phyloP scores from a whole-genome alignment of 1,140 invertebrate genomes.

The Meloidogyne exigua region DNA sequence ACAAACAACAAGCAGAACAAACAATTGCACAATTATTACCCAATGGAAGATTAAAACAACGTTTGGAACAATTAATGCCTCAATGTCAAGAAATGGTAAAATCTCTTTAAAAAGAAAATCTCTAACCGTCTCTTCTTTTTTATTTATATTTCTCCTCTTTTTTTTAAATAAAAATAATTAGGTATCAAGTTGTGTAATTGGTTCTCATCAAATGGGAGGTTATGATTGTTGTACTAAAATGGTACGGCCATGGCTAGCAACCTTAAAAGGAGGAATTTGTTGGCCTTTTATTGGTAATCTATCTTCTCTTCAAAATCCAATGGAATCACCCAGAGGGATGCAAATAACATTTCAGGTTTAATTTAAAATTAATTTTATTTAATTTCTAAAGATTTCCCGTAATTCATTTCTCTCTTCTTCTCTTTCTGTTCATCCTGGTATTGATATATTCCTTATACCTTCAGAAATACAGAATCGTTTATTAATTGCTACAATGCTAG shows the following conservation, averaged over 20 bases:
- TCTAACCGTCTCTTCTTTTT: too few species aligned
- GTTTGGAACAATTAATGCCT: slow-evolving; percentile 25
- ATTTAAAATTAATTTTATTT: neutral
- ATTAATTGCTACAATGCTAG: slow-evolving; percentile 24
- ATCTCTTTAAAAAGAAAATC: too few species aligned
- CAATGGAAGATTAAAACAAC: slow-evolving; percentile 33
- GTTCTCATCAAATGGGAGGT: slow-evolving; percentile 17
- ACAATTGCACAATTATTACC: slow-evolving; percentile 33
- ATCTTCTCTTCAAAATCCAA: slow-evolving; percentile 14
- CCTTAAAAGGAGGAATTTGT: slow-evolving; percentile 17
- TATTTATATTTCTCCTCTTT: too few species aligned
- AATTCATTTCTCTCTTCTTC: slow-evolving; percentile 22
- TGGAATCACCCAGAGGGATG: slow-evolving; percentile 20
- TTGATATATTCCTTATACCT: slow-evolving; percentile 28
- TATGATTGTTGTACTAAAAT: slow-evolving; percentile 35
- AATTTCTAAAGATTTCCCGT: slow-evolving; percentile 25
- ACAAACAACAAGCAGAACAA: slow-evolving; percentile 17
- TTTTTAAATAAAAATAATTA: too few species aligned
- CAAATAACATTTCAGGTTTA: slow-evolving; percentile 32
- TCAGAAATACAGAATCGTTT: slow-evolving; percentile 25
- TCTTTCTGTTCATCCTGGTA: slow-evolving; percentile 28
- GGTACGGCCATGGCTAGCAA: slow-evolving; percentile 26
- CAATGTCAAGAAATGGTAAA: slow-evolving; percentile 33
- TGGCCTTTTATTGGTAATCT: slow-evolving; percentile 24
- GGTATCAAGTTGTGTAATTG: slow-evolving; percentile 24